Evolutionary conservation across 2,113 vertebrate species (phyloP), one percentile per base, ranked within the genome.

Genomic region (Tychaedon coryphoeus): DNA sequence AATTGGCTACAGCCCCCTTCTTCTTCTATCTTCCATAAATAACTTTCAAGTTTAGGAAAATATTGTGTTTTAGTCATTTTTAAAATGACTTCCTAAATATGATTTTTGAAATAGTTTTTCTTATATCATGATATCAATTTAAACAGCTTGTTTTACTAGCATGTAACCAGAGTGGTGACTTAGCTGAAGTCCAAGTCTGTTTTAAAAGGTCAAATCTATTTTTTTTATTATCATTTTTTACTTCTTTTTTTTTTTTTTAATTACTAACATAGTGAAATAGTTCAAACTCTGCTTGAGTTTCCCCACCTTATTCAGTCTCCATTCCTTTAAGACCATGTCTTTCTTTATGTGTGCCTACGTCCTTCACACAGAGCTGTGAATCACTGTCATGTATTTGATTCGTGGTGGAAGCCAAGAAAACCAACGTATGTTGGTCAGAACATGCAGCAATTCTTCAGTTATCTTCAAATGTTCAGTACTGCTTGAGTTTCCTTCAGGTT

Each of bases 91-190:
- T 93, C 34, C 10, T 16, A 50, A 92, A 51, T 16, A 34, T 25
- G 1, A 19, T 51, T 90, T 57, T 79, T 76, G 0, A 57, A 82
- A 61, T 50, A 56, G 8, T 40, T 88, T 0, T 0, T 5, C 5
- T 47, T 53, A 22, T 23, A 80, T 9, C 20, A 36, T 24, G 5
- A 2, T 47, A 45, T 62, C 20, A 58, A 1, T 83, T 79, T 79
- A 60, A 86, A 43, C 38, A 70, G 9, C 14, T 40, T 77, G 20
- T 47, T 43, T 76, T 66, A 28, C 8, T 79, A 6, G 11, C 54
- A 5, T 42, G 12, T 36, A 79, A 69, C 26, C 42, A 43, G 3
- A 48, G 26, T 67, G 20, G 17, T 61, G 23, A 56, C 29, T 10
- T 53, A 57, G 14, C 19, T 86, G 28, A 75, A 66, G 34, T 38